Evolutionary conservation across 2,888 invertebrate species (phyloP), one percentile per base, ranked within the genome.

Genomic region (Parascotia fuliginaria): DNA sequence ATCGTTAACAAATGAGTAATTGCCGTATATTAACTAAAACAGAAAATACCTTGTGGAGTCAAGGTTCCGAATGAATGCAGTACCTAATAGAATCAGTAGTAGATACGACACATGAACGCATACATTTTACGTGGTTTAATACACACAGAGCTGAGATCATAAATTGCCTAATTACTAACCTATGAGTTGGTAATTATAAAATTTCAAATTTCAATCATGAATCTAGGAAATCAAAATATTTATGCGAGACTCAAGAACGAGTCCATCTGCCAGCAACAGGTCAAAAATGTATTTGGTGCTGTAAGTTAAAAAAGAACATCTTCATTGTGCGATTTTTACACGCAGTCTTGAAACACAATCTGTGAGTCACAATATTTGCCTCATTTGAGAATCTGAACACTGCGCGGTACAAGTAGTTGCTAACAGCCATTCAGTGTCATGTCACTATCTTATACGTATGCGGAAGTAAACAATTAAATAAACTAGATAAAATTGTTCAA

Each of bases 401-500:
- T n/a, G n/a, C n/a, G n/a, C n/a, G n/a, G n/a, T n/a, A n/a, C n/a
- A n/a, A n/a, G n/a, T n/a, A n/a, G n/a, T n/a, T n/a, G n/a, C n/a
- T n/a, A n/a, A n/a, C n/a, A n/a, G n/a, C n/a, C n/a, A n/a, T n/a
- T n/a, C n/a, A n/a, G n/a, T n/a, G n/a, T 6, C 13, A 43, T 45
- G 43, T 49, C 48, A 45, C 32, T 63, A 46, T 39, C 24, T 44
- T 41, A 32, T 38, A 32, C 42, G 38, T 57, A 61, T 36, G 40
- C 48, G 59, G 60, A 53, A 65, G 60, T 45, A 48, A 54, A 61
- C 45, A 64, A 38, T 59, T 65, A 59, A 52, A 67, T 60, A 19
- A 40, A 48, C 47, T 46, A 55, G 55, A 60, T 60, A 52, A 58
- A 60, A 67, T 62, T 63, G 59, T 62, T 63, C 44, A 45, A 64